Percentiles rank a stretch among this genome's conserved stretches.
Conservation (phyloP, 2,113 vertebrate species). For the Tychaedon coryphoeus region DNA sequence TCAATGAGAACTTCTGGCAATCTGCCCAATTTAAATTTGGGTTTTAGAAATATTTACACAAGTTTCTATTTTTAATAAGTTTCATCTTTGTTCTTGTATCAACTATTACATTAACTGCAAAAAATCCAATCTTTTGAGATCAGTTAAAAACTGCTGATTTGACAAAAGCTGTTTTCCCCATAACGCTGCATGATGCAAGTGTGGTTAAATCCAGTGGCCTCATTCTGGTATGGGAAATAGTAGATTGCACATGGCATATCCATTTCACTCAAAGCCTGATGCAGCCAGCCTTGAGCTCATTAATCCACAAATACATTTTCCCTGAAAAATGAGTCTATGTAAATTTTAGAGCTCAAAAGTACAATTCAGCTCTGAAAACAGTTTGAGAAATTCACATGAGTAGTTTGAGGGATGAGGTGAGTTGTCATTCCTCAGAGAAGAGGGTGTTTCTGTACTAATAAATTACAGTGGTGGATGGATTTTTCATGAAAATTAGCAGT, state of each 20-base stretch:
- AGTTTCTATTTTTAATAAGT: slow-evolving; percentile 1
- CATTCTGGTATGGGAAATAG: background rate
- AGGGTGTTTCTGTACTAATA: background rate
- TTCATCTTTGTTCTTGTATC: background rate
- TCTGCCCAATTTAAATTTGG: background rate
- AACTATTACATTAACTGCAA: background rate
- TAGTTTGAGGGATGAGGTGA: slow-evolving; percentile 18
- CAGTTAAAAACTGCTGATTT: background rate
- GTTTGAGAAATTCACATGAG: slow-evolving; percentile 17
- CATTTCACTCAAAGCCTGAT: slow-evolving; percentile 1
- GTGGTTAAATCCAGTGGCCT: background rate
- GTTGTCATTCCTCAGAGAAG: background rate
- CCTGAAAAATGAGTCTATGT: slow-evolving; percentile 38
- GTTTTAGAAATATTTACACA: background rate
- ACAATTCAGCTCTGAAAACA: background rate
- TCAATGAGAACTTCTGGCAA: background rate
- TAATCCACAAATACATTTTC: slow-evolving; percentile 29
- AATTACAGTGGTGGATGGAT: background rate
- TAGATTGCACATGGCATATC: background rate
- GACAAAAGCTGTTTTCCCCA: background rate
- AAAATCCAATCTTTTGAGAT: background rate
- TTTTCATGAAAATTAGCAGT: background rate
- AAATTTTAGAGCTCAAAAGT: slow-evolving; percentile 21
- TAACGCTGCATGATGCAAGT: background rate
- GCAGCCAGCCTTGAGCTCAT: slow-evolving; percentile 4